Percentiles rank a stretch among this genome's conserved stretches.
Conservation (phyloP, 2,888 invertebrate species). For the Phaedon cochleariae region DNA sequence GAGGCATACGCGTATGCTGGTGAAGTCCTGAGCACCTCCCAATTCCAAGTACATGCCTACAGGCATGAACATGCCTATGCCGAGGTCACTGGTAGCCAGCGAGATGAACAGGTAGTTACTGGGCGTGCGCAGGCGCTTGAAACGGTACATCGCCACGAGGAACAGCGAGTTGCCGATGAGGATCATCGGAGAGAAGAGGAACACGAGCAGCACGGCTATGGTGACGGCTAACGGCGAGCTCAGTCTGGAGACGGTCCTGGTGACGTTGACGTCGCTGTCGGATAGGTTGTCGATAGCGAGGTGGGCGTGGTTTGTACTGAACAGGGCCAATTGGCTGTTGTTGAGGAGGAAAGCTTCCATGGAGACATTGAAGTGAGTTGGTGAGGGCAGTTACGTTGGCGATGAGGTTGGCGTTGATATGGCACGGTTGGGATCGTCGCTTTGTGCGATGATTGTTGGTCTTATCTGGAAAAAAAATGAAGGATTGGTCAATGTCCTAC, state of each 20-base stretch:
- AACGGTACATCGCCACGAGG: slow-evolving; percentile 68
- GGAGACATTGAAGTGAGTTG: slow-evolving; percentile 30
- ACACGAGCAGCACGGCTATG: slow-evolving; percentile 64
- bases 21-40: slow-evolving; percentile 61
- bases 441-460: not conserved
- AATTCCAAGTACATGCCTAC: slow-evolving; percentile 68
- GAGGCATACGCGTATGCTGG: slow-evolving; percentile 64
- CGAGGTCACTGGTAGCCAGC: slow-evolving; percentile 69
- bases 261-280: slow-evolving; percentile 54
- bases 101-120: slow-evolving; percentile 70
- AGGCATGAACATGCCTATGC: slow-evolving; percentile 69
- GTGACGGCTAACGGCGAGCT: slow-evolving; percentile 62
- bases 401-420: slow-evolving; percentile 6
- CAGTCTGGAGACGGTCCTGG: slow-evolving; percentile 54
- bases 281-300: slow-evolving; percentile 52
- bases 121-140: slow-evolving; percentile 69
- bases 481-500: no score
- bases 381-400: not conserved
- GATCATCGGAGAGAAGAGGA: slow-evolving; percentile 67
- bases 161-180: slow-evolving; percentile 69
- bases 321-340: slow-evolving; percentile 51
- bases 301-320: slow-evolving; percentile 47
- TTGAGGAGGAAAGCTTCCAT: slow-evolving; percentile 55
- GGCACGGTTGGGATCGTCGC: not conserved
- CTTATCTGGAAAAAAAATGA: not conserved